Evolutionary conservation across 53 echinoderm and acorn worm genomes (phyloP), one percentile per base, ranked within the genome.

Genomic region (Arbacia lixula): DNA sequence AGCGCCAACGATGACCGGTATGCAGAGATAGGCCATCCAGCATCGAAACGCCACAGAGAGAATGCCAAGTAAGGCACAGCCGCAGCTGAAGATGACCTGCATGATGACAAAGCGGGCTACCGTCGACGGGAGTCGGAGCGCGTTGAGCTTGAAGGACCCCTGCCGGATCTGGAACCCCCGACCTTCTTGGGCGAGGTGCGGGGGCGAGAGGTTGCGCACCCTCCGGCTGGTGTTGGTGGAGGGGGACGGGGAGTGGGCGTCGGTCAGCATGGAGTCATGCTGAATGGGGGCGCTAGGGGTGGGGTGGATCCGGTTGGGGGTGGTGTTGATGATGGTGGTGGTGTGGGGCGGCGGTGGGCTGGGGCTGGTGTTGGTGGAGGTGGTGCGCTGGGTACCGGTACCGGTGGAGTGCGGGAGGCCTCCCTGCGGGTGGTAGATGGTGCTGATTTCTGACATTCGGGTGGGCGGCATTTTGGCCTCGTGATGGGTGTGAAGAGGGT

Each of bases 111-210:
- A 81, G n/a, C 82, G 49, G 30, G 82, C 61, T 12, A 62, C 82
- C 19, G 82, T 12, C 46, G 46, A 5, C 49, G 82, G 82, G 3
- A 81, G 51, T 12, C 82, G 82, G 2, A 81, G 62, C 8, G 37
- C 37, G 50, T 81, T 81, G 49, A 81, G 82, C 65, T 81, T 81
- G 82, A 81, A 81, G 30, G 82, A 29, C 16, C 82, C 82, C 61
- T 81, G 82, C 12, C 82, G 43, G 50, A 81, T 63, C 82, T 81
- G 82, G 82, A 63, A 81, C n/a, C 42, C 82, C 26, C 63, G 39
- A 30, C 64, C 62, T 29, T 81, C 36, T 4, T 12, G 12, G 58
- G 5, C 58, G 20, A 10, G 8, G 46, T 46, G 46, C 8, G 8
- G 46, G 14, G 46, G 46, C 46, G 46, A 46, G 46, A 8, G 46